Evolutionary conservation across 2,797 vertebrate species (phyloP).

Genomic region (Crocidura indochinensis): DNA sequence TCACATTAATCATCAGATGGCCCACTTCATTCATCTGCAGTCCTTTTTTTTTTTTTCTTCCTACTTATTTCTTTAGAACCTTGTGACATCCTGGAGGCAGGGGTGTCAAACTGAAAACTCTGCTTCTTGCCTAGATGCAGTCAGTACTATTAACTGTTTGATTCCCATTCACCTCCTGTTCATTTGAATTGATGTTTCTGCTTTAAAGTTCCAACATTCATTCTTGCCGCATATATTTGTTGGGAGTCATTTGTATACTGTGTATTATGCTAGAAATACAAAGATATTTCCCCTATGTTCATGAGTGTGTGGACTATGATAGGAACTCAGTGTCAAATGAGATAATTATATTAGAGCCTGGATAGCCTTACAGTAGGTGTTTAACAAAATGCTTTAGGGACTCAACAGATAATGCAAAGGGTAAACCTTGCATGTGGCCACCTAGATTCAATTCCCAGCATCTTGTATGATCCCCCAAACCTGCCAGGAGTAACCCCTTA

Average conservation of each 20-base stretch:
- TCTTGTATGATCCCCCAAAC: no score
- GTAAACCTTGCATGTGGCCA: no score
- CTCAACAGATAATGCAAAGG: no score
- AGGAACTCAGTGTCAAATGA: conserved; percentile 5
- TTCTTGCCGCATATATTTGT: conserved; percentile 34
- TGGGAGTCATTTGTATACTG: not conserved
- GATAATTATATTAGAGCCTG: conserved; percentile 45
- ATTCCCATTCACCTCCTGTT: not conserved
- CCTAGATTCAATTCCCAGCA: no score
- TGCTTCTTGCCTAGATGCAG: not conserved
- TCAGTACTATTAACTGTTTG: not conserved
- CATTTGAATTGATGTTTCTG: conserved; percentile 30
- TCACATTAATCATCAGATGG: conserved; percentile 51
- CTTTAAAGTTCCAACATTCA: conserved; percentile 40
- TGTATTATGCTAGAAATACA: not conserved
- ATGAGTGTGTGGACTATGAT: not conserved
- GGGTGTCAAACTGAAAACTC: not conserved
- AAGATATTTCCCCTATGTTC: not conserved
- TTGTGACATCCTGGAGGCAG: not conserved
- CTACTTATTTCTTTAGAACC: conserved; percentile 56
- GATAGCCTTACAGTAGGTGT: not conserved
- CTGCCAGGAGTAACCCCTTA: no score
- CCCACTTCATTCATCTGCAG: conserved; percentile 43
- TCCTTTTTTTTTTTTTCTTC: conserved; percentile 37
- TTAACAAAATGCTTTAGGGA: not conserved